phyloP scores from a whole-genome alignment of 1,140 invertebrate genomes.

The Lycorma delicatula region DNA sequence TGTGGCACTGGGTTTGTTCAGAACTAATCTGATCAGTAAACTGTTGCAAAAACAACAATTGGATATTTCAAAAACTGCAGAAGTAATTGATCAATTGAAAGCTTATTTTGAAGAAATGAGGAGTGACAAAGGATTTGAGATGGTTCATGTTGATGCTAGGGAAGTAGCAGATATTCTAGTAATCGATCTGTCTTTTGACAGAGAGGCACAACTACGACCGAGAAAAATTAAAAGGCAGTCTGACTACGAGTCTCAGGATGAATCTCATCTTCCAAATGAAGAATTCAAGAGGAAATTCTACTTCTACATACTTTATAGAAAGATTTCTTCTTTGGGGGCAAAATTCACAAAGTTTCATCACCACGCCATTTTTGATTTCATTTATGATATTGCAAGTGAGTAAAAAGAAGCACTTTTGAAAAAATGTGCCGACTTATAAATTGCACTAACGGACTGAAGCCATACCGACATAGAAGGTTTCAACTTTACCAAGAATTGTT shows the following conservation, averaged over 20 bases:
- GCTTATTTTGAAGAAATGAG: constrained; percentile 7
- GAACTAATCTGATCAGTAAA: constrained; percentile 18
- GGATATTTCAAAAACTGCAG: constrained; percentile 7
- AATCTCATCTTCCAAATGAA: background rate
- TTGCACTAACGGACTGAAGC: no score
- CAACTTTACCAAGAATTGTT: background rate
- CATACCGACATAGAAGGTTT: background rate
- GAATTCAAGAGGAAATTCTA: constrained; percentile 12
- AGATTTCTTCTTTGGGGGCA: background rate
- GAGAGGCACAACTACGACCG: background rate
- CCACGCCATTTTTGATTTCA: background rate
- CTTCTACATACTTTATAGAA: constrained; percentile 7
- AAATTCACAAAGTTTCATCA: background rate
- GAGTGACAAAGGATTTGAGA: constrained; percentile 9
- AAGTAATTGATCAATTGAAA: background rate
- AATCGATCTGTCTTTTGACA: background rate
- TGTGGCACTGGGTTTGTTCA: constrained; percentile 14
- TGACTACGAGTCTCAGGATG: constrained; percentile 15
- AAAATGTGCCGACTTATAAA: background rate
- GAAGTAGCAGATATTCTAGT: constrained; percentile 16
- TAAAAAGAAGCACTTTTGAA: background rate
- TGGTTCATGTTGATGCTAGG: constrained; percentile 4
- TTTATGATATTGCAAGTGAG: background rate
- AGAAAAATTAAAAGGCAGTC: constrained; percentile 6
- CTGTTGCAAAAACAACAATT: constrained; percentile 9